Percentiles rank a stretch among this genome's conserved stretches.
Evolutionary conservation across 1,140 invertebrate genomes (phyloP).

Genomic region (Polypedilum vanderplanki): DNA sequence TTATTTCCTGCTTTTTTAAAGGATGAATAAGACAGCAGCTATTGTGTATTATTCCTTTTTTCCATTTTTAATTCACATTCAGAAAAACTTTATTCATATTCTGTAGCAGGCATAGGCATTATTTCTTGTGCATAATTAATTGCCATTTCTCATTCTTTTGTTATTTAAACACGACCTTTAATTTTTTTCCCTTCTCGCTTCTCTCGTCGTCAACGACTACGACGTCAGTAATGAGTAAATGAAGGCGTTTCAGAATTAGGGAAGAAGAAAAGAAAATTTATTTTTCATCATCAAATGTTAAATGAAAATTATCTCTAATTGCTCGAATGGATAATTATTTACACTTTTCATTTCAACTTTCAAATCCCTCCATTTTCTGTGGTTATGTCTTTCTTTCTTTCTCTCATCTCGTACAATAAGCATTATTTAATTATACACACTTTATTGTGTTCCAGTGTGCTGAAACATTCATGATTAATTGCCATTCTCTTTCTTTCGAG

Average conservation of each 20-base stretch:
- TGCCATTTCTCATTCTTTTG: background rate
- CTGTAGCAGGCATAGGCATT: background rate
- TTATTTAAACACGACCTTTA: background rate
- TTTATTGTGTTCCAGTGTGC: no score
- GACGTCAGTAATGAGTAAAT: no score
- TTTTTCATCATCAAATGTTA: background rate
- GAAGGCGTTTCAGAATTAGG: no score
- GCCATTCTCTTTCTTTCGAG: no score
- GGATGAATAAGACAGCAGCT: background rate
- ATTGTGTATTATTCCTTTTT: background rate
- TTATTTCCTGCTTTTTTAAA: background rate
- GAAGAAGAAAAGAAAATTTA: background rate
- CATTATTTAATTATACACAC: no score
- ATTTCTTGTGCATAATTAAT: slow-evolving; percentile 23
- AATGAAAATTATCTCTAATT: slow-evolving; percentile 14
- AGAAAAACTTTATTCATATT: background rate
- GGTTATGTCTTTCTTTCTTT: background rate
- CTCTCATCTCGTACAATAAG: no score
- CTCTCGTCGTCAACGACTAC: background rate
- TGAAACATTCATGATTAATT: no score
- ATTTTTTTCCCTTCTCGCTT: background rate
- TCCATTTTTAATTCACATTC: slow-evolving; percentile 1
- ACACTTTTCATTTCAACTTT: background rate
- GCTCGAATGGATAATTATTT: slow-evolving; percentile 16
- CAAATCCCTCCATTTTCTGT: background rate